Evolutionary conservation across 2,888 invertebrate genomes (phyloP), one percentile per base, ranked within the genome.

Genomic region (Argynnis bischoffii): DNA sequence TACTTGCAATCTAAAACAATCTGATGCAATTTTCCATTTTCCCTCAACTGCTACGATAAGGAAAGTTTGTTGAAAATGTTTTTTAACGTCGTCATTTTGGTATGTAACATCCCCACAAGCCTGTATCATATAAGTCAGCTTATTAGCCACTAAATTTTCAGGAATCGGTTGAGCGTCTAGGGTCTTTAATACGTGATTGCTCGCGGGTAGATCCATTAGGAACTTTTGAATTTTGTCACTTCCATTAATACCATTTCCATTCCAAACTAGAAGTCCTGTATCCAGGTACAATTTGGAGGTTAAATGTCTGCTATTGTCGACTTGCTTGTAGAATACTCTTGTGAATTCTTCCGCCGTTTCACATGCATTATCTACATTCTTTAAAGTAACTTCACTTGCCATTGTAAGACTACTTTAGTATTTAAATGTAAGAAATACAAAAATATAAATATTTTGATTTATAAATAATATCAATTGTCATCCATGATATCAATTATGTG

Each of bases 1-100:
- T 26, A 91, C 97, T 92, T 97, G 96, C 76, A 97, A 93, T 80
- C 98, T 93, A 79, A 97, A 98, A 78, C 96, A 96, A 82, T 98
- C 98, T 55, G 96, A 97, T 14, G 97, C 97, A 75, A 99, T 97
- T 89, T 98, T 98, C 98, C 98, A 98, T 82, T 98, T 98, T 75
- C 97, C 97, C 16, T 95, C 97, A 72, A 96, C 95, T 6, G 97
- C 97, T 0, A 98, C 97, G 64, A 98, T 95, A 35, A 98, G 93
- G 81, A 98, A 98, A 50, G 95, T 96, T 86, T 98, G 97, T 79
- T 96, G 96, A 79, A 97, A 98, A 0, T 95, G 94, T 78, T 95
- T 95, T 18, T 93, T 94, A 3, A 79, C 77, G 41, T 92, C 90
- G 56, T 93, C 92, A 73, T 88, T 91, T 67, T 94, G 94, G 78